Evolutionary conservation across 2,797 vertebrate species (phyloP), one percentile per base, ranked within the genome.

Genomic region (Gymnothorax reevesii): DNA sequence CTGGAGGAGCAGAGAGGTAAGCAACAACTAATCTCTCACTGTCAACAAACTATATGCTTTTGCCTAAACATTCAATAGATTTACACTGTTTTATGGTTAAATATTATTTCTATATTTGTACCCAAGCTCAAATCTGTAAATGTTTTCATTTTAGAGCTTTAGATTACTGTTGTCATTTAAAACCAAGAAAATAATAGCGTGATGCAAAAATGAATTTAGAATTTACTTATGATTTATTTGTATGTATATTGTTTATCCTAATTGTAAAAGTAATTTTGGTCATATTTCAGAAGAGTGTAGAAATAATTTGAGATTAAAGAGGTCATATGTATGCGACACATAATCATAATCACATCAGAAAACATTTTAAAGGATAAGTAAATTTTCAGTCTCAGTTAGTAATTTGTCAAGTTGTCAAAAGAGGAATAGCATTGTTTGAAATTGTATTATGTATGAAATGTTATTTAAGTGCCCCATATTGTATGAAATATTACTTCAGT

Each of bases 1-100:
- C 60, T 54, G 60, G 83, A 33, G 73, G 17, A 7, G 25, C 25
- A 7, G 71, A 77, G 59, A 85, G 86, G 83, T 84, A 79, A 82
- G 85, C 9, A 71, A n/a, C 64, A 22, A 73, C 49, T 71, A 20
- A 55, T 42, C 83, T 9, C 7, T 22, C 83, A 7, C 59, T 42
- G 33, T 42, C 15, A 64, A 64, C 5, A 7, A 20, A 84, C 20
- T 7, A 5, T 83, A 84, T 27, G 6, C 2, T 52, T 4, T 54
- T 57, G 25, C 27, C 82, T 59, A 55, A 83, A 82, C 9, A 66
- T n/a, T 66, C 22, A 1, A n/a, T n/a, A n/a, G n/a, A 69, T 69
- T 69, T 69, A 25, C 25, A 69, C 25, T 64, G 20, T 64, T 69
- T 69, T 49, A 77, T 75, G 42, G 15, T 77, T 52, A 52, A 17